Percentiles rank a stretch among this genome's conserved stretches.
Evolutionary conservation across 2,797 vertebrate species (phyloP).

Genomic region (Glyptemys insculpta): DNA sequence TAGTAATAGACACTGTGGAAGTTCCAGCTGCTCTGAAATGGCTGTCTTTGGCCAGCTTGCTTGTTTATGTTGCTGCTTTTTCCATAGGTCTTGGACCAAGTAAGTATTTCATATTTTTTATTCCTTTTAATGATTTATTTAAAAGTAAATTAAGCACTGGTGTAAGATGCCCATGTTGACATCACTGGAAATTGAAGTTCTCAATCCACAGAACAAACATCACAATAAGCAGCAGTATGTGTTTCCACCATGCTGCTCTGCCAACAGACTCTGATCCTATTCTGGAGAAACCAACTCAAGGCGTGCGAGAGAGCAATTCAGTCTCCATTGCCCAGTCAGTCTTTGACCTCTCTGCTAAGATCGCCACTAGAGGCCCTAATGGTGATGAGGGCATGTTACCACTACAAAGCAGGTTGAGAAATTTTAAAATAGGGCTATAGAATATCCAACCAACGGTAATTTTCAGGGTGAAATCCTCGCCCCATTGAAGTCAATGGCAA

Average conservation of each 20-base stretch:
- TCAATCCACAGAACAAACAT: not conserved
- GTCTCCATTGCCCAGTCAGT: not conserved
- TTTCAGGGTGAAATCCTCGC: not conserved
- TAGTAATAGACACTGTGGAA: conserved; percentile 44
- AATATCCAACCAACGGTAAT: not conserved
- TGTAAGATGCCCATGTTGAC: not conserved
- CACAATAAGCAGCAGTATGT: not conserved
- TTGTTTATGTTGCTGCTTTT: conserved; percentile 93
- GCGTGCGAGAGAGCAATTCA: not conserved
- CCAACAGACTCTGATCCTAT: not conserved
- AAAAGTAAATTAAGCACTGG: not conserved
- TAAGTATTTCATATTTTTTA: conserved; percentile 82
- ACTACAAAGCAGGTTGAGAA: not conserved
- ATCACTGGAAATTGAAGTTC: not conserved
- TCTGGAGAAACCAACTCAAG: not conserved
- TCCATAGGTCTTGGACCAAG: conserved; percentile 97
- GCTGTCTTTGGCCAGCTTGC: conserved; percentile 91
- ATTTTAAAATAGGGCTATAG: not conserved
- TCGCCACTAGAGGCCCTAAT: not conserved
- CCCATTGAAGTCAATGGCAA: not conserved
- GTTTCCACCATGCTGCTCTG: not conserved
- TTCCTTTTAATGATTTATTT: not conserved
- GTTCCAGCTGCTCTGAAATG: conserved; percentile 87
- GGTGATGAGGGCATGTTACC: not conserved
- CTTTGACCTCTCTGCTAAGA: not conserved